phyloP scores from a whole-genome alignment of 2,113 vertebrate genomes.

The Zosterops hypoxanthus region DNA sequence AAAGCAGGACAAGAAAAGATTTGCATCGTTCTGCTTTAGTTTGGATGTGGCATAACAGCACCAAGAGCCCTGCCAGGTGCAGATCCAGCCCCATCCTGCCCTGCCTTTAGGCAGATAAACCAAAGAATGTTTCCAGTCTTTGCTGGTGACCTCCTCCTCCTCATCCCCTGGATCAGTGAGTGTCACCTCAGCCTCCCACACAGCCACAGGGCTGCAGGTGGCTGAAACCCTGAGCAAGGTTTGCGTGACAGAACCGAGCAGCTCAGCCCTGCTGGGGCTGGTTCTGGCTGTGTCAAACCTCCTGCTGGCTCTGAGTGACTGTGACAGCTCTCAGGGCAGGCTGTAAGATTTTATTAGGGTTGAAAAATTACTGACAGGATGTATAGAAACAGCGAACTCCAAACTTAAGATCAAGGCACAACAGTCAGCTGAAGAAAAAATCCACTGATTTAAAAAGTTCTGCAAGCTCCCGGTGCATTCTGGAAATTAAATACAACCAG shows the following conservation, averaged over 20 bases:
- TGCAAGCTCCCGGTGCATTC: neutral
- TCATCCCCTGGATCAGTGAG: neutral
- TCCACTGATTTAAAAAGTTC: neutral
- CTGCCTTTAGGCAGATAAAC: neutral
- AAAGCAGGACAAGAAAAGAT: neutral
- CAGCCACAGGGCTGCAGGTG: neutral
- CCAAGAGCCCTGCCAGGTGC: neutral
- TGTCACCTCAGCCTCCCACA: neutral
- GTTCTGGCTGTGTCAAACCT: neutral
- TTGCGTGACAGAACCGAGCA: neutral
- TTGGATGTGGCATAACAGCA: neutral
- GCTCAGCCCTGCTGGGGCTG: neutral
- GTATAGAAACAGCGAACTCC: neutral
- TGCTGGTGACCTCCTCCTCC: neutral
- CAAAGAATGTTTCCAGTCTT: neutral
- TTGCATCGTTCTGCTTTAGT: neutral
- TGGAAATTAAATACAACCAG: constrained; percentile 13
- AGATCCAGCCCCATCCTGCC: accelerated
- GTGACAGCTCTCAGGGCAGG: neutral
- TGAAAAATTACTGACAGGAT: neutral
- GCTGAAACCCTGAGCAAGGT: neutral
- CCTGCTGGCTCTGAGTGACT: neutral
- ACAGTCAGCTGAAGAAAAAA: neutral
- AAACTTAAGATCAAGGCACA: neutral
- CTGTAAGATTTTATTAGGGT: neutral